Evolutionary conservation across 2,888 invertebrate genomes (phyloP), one percentile per base, ranked within the genome.

Genomic region (Eilema depressum): DNA sequence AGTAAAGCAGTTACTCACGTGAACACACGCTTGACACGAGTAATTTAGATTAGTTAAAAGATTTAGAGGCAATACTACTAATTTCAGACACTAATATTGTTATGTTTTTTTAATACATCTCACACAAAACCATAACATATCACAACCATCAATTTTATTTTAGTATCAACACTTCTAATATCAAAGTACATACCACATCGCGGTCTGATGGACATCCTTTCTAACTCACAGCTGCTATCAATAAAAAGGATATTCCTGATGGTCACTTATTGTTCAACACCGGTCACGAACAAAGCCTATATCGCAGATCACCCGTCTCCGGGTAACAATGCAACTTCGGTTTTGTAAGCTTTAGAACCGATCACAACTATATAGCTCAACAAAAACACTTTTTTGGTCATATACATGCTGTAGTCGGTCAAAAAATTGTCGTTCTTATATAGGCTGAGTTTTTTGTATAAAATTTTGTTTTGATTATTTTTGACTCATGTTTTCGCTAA

Each of bases 231-330:
- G 92, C 94, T 94, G 94, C 89, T 83, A 77, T 79, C 80, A 87
- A 92, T 91, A 93, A 93, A 89, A 89, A 87, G 77, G 81, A 85
- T 86, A 87, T 88, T 89, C 89, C 87, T 88, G 88, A 90, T 92
- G 94, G 94, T 91, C 94, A 93, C 85, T 92, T 88, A 93, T 94
- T 95, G 94, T 94, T 93, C 91, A 89, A 91, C 86, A 86, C 82
- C 80, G 84, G 83, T 84, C 81, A 85, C 82, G 83, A 84, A 93
- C 93, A 94, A 95, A 85, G 87, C 82, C 76, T 82, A 92, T 91
- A 93, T 91, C 92, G 89, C 88, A 88, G 90, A 92, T 93, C 92
- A 91, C 88, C 91, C 89, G 83, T 88, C 89, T 86, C 86, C 68
- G 77, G 77, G 83, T 84, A 88, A 92, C 92, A 93, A 93, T 92